phyloP scores from a whole-genome alignment of 1,140 invertebrate genomes.

The Heliconius hewitsoni region DNA sequence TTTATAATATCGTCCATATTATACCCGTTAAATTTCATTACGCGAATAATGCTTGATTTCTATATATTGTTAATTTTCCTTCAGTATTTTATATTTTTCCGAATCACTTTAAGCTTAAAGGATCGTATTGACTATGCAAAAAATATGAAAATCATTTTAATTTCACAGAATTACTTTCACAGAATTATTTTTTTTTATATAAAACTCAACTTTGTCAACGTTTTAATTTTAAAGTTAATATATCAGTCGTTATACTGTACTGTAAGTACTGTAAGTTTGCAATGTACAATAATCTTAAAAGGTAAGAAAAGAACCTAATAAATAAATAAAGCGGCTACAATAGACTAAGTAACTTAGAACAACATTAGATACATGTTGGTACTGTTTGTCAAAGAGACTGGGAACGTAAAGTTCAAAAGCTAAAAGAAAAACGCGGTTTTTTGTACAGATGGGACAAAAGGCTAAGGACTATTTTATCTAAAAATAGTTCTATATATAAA shows the following conservation, averaged over 20 bases:
- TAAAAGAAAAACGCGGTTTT: neutral
- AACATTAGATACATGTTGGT: neutral
- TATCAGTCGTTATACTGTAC: neutral
- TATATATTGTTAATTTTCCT: constrained; percentile 22
- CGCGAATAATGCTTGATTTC: constrained; percentile 11
- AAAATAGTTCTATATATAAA: neutral
- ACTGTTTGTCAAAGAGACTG: neutral
- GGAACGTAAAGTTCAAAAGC: constrained; percentile 2
- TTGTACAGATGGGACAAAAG: neutral
- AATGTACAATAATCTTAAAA: neutral
- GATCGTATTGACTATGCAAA: neutral
- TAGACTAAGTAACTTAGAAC: neutral
- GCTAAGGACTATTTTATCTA: neutral
- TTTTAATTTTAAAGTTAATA: neutral
- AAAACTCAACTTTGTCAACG: neutral
- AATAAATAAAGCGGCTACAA: neutral
- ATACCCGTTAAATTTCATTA: constrained; percentile 26
- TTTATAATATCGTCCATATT: neutral
- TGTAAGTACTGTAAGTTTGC: neutral
- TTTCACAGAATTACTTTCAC: neutral
- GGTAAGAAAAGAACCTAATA: neutral
- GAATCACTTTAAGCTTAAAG: neutral
- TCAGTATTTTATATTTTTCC: neutral
- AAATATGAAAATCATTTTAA: neutral
- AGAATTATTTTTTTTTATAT: neutral